Base-by-base conservation (phyloP, 2,888 invertebrate species). In the Andrena trimmerana region DNA sequence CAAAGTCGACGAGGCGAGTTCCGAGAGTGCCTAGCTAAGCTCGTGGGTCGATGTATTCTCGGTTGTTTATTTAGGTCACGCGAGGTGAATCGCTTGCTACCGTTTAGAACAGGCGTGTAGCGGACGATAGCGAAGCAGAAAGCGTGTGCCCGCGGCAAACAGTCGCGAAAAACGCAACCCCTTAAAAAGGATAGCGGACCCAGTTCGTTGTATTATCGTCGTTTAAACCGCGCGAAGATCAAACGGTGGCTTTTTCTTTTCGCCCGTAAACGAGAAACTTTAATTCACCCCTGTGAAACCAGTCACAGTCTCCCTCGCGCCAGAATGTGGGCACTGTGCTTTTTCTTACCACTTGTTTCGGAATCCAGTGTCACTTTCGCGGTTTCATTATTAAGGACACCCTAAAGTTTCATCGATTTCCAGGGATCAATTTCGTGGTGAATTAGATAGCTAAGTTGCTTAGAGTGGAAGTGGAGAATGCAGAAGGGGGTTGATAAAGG, bases 51-150 rank as follows among this genome's bases (percentile, higher is more conserved):
- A 92, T 94, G 94, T 94, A 94, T 94, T 94, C 94, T 94, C 92
- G 93, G 93, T 93, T 94, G 94, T 94, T 94, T 94, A 94, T 94
- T 94, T 93, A 94, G 94, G 94, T 92, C 94, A 93, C 89, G 89
- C 91, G 93, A 93, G 93, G 93, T 92, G 93, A 93, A 93, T 92
- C 91, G 92, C 88, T 90, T 88, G 90, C 87, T 84, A 84, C 82
- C 81, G 79, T 84, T 86, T 84, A 86, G 62, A 73, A 85, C 76
- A 52, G 20, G 66, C 60, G 71, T 84, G 71, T 50, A 68, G 74
- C 48, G 67, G 69, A 10, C 57, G 50, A 48, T 66, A 65, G 75
- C 42, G 67, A 31, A 79, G 70, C 63, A 72, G 76, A 75, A 86
- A 72, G 42, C 42, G 42, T 42, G 42, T 66, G 60, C 57, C 65